Evolutionary conservation across 2,113 vertebrate genomes (phyloP), one percentile per base, ranked within the genome.

Genomic region (Plectropomus leopardus): DNA sequence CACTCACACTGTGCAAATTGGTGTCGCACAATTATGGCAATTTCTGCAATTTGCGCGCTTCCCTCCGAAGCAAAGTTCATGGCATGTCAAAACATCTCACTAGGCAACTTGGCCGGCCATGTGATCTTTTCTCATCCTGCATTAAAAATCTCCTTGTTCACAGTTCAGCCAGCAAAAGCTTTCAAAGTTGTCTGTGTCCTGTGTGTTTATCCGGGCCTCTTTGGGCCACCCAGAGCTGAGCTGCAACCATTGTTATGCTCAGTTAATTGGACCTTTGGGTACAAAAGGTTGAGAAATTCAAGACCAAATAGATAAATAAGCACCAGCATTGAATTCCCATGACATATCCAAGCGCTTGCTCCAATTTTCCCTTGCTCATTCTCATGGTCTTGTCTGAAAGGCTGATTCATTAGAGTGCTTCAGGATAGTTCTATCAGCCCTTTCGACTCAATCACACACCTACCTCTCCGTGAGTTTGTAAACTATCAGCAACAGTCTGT

Each of bases 231-330:
- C 66, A 76, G 66, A 72, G 79, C 34, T 8, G 63, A 71, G 79
- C 76, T 24, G 77, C 85, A 88, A 63, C 83, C 72, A 88, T 88
- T 91, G 88, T 92, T 93, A 87, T 91, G 84, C 86, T 83, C 78
- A 82, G 67, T 84, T 94, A 94, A 94, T 94, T 93, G 92, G 91
- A 88, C 92, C 93, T 92, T 65, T 76, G 92, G 92, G 92, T 91
- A 76, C 80, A 78, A 91, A 89, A 89, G 82, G 85, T 93, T 89
- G 91, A 84, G 70, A 89, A 93, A 87, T 86, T 88, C 90, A 86
- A 91, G 83, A 85, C 86, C 90, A 92, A 89, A 91, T 85, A 88
- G 90, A 94, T 88, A 93, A 93, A 94, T 92, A 92, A 93, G 85
- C 71, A 69, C 85, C 66, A 71, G 76, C 72, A 50, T 21, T 76